phyloP scores from a whole-genome alignment of 2,113 vertebrate genomes.

The Oreochromis tanganicae region DNA sequence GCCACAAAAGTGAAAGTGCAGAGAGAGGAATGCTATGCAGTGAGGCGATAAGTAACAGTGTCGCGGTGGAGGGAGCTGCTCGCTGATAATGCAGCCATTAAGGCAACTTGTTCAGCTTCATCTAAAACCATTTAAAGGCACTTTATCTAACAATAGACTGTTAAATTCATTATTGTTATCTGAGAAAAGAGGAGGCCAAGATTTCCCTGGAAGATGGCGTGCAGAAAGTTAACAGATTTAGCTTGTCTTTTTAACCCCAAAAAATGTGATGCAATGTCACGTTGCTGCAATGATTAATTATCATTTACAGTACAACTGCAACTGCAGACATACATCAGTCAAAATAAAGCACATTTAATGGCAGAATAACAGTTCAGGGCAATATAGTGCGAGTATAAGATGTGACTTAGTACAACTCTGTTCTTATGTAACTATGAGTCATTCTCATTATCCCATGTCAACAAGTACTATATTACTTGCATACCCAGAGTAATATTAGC shows the following conservation, averaged over 20 bases:
- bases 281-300: not conserved
- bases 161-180: conserved; percentile 16
- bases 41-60: not conserved
- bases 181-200: not conserved
- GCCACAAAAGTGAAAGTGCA: conserved; percentile 1
- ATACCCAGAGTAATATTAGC: conserved; percentile 1
- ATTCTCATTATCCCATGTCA: not conserved
- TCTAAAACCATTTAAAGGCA: not conserved
- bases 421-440: not conserved
- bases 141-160: not conserved
- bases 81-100: conserved; percentile 18
- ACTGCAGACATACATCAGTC: not conserved
- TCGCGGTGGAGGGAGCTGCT: not conserved
- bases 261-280: not conserved
- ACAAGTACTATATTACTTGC: not conserved
- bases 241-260: not conserved
- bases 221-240: not conserved
- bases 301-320: not conserved
- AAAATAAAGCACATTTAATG: not conserved
- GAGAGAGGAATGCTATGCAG: not conserved
- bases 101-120: not conserved
- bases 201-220: not conserved
- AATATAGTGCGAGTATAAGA: not conserved
- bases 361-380: not conserved
- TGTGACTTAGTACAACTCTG: not conserved